Evolutionary conservation across 1,140 invertebrate genomes (phyloP), one percentile per base, ranked within the genome.

Genomic region (Amyelois transitella): DNA sequence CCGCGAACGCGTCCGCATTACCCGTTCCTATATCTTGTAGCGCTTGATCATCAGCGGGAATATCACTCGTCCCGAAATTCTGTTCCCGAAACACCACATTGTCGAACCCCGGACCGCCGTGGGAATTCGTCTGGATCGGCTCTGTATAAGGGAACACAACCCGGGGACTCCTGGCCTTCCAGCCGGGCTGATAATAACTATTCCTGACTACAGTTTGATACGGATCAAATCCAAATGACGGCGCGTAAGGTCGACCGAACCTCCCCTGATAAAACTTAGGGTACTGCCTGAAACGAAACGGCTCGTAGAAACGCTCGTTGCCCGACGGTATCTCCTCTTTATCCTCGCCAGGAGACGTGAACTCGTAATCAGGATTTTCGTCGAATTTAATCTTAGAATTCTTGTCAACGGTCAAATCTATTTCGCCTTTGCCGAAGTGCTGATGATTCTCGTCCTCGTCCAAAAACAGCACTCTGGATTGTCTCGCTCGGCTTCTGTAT

Each of bases 11-110:
- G 57, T 90, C 90, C 14, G 78, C 77, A 0, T 72, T 70, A 4
- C 84, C 85, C 5, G 78, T 68, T 4, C 87, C 87, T 50, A 91
- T 73, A 44, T 91, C 90, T 73, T 91, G 90, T 21, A 91, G 64
- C 48, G 77, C 81, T 22, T 89, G 90, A 25, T 91, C 91, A 63
- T 91, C 89, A 2, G 88, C 79, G 0, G 81, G 81, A 22, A 91
- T 69, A 20, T 91, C 90, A 55, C 89, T 91, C 7, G 89, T 69
- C 43, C 88, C 90, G 59, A 91, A 90, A 73, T 89, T 91, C 56
- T 90, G 90, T 60, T 91, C 91, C 68, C 90, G 89, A 56, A 91
- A 91, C 63, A 91, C 90, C 4, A 91, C 89, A 60, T 91, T 91
- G 55, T 91, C 90, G 10, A 80, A 53, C 50, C 64, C 64, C 43